Evolutionary conservation across 2,797 vertebrate species (phyloP).

Genomic region (Cheirogaleus major): DNA sequence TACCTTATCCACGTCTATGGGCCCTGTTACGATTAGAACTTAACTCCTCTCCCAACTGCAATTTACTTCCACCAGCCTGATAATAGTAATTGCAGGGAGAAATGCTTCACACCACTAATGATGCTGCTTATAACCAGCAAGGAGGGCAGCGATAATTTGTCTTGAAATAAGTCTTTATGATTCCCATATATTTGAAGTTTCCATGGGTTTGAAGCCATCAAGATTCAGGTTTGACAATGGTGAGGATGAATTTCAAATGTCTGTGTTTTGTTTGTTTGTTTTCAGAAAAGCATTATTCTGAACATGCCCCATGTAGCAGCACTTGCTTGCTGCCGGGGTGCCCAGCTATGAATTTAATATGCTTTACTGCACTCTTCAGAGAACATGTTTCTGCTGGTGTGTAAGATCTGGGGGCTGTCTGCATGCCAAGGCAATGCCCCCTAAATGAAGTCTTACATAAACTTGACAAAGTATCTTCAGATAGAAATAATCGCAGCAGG

Average conservation of each 20-base stretch:
- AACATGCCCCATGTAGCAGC: neutral
- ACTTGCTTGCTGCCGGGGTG: neutral
- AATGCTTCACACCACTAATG: conserved; percentile 26
- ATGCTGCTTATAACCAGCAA: neutral
- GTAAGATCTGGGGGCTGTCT: conserved; percentile 49
- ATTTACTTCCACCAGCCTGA: neutral
- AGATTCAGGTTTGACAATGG: neutral
- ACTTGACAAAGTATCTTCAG: conserved; percentile 49
- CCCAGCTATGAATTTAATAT: conserved; percentile 38
- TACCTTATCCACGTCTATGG: conserved; percentile 61
- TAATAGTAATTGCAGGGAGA: conserved; percentile 58
- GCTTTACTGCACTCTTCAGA: conserved; percentile 14
- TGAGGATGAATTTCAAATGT: neutral
- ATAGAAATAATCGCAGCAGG: conserved; percentile 16
- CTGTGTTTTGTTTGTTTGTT: neutral
- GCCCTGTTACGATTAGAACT: neutral
- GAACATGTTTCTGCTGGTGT: conserved; percentile 57
- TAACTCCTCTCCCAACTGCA: conserved; percentile 5
- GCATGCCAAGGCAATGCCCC: conserved; percentile 59
- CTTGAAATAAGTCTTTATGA: neutral
- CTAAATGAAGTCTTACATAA: conserved; percentile 52
- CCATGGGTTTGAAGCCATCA: neutral
- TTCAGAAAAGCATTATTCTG: neutral
- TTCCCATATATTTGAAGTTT: neutral
- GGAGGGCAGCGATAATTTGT: neutral